These are phyloP conservation scores for Neoaliturus tenellus DNA, from an alignment of 2,888 invertebrate genomes.

Conservation along the genomic window DNA sequence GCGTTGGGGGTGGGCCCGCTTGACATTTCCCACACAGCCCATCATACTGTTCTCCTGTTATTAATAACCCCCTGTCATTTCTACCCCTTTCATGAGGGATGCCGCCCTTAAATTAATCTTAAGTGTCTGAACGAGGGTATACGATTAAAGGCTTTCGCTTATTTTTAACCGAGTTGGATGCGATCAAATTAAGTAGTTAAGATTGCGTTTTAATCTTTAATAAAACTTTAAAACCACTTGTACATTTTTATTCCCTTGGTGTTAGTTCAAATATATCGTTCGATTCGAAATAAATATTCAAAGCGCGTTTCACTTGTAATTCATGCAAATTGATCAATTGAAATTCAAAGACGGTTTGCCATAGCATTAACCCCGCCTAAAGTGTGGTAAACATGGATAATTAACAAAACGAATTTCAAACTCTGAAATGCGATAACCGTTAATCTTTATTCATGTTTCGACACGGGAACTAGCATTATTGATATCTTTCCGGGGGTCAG, in stretches of 20 bases:
- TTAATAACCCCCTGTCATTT: conserved; percentile 34
- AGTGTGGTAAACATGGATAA: background rate
- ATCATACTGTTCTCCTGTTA: background rate
- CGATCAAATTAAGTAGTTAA: no score
- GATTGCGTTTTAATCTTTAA: no score
- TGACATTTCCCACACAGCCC: conserved; percentile 48
- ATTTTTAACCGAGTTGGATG: no score
- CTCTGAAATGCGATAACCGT: background rate
- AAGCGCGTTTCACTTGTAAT: background rate
- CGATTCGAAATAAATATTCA: background rate
- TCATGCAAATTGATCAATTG: background rate
- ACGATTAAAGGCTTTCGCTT: background rate
- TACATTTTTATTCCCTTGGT: no score
- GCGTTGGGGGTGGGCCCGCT: background rate
- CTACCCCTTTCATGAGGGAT: conserved; percentile 30
- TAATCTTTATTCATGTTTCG: background rate
- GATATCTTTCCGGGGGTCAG: background rate
- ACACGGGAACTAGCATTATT: background rate
- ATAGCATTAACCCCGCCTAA: background rate
- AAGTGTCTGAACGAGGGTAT: background rate
- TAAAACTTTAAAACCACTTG: no score
- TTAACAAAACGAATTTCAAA: background rate
- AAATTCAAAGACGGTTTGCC: background rate
- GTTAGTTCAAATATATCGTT: background rate
- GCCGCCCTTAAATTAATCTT: conserved; percentile 38